These are phyloP conservation scores for Charina bottae DNA, from an alignment of 2,113 vertebrate genomes.

Conservation along the genomic window DNA sequence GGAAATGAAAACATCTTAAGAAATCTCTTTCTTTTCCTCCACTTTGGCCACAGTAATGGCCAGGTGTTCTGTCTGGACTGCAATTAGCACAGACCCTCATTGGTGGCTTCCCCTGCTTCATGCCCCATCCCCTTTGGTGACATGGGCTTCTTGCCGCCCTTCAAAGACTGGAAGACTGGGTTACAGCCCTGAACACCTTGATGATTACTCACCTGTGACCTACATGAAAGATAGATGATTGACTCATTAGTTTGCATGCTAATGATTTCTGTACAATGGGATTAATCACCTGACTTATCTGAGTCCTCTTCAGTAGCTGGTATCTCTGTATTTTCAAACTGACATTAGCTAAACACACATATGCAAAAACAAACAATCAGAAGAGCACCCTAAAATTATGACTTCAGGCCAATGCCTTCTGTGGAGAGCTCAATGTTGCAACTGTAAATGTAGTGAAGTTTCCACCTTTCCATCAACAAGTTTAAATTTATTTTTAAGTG, in stretches of 20 bases:
- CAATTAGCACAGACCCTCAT: not conserved
- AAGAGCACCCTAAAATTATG: not conserved
- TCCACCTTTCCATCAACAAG: not conserved
- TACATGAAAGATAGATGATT: not conserved
- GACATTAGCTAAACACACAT: slow-evolving; percentile 60
- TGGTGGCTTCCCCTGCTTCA: not conserved
- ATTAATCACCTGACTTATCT: slow-evolving; percentile 53
- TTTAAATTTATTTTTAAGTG: not conserved
- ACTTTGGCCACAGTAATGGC: not conserved
- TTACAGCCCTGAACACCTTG: not conserved
- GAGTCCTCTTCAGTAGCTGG: slow-evolving; percentile 33
- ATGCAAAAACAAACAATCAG: slow-evolving; percentile 11
- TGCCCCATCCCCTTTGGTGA: not conserved
- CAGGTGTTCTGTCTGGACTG: not conserved
- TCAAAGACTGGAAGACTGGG: not conserved
- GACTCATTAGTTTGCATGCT: not conserved
- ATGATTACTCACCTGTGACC: not conserved
- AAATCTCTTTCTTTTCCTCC: not conserved
- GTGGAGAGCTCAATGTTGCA: not conserved
- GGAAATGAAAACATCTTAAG: not conserved
- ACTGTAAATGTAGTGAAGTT: not conserved
- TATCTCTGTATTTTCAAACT: slow-evolving; percentile 64
- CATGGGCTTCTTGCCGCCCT: not conserved
- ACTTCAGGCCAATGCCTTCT: not conserved
- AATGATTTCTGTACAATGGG: not conserved